These are phyloP conservation scores for Muscicapa comitata DNA, from an alignment of 2,797 vertebrate species.

Conservation along the genomic window DNA sequence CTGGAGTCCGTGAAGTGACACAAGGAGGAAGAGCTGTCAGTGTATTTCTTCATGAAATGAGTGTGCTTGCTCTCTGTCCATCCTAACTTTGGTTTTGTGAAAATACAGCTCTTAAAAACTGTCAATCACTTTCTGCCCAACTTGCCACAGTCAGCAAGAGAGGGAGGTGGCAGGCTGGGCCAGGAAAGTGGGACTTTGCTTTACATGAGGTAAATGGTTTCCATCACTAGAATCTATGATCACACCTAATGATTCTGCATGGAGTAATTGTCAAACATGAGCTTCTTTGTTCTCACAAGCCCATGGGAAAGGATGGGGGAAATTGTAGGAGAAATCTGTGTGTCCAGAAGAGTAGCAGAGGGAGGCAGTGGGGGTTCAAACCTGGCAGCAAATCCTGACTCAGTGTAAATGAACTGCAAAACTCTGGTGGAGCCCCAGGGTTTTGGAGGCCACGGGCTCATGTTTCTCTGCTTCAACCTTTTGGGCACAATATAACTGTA, in stretches of 20 bases:
- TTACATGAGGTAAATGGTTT: background rate
- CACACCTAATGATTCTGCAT: background rate
- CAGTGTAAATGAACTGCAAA: slow-evolving; percentile 9
- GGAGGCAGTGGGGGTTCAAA: background rate
- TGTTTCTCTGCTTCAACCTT: background rate
- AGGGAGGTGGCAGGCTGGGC: background rate
- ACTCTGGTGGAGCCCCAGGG: background rate
- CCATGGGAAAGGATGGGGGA: background rate
- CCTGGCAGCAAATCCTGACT: background rate
- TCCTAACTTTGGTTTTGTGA: background rate
- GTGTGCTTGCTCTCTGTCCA: background rate
- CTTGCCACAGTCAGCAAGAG: background rate
- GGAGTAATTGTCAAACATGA: background rate
- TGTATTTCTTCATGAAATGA: background rate
- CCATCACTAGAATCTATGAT: background rate
- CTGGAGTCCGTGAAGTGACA: background rate
- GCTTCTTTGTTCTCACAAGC: background rate
- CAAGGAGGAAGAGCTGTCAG: background rate
- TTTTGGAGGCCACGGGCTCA: background rate
- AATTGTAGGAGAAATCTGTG: background rate
- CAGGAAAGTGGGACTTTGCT: background rate
- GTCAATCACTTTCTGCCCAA: fast-evolving
- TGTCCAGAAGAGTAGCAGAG: background rate
- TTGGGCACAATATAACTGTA: background rate
- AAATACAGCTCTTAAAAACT: background rate